phyloP scores from a whole-genome alignment of 2,888 invertebrate genomes.

The Sphaerophoria rueppellii region DNA sequence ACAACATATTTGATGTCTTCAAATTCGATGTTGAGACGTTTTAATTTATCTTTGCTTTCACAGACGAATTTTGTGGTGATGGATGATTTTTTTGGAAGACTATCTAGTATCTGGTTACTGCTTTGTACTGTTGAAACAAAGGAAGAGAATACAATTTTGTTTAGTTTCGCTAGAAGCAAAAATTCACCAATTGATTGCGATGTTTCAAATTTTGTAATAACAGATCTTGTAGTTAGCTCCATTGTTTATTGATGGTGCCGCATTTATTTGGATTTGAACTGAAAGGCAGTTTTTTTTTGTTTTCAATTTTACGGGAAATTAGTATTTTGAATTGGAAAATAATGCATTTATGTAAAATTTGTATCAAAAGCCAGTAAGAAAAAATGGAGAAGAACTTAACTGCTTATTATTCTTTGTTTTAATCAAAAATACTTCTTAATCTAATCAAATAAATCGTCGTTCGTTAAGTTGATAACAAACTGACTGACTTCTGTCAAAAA shows the following conservation, averaged over 20 bases:
- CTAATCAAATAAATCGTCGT: no score
- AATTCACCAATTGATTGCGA: constrained; percentile 47
- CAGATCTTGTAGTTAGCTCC: constrained; percentile 59
- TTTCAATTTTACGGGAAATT: no score
- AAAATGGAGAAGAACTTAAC: no score
- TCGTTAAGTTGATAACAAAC: no score
- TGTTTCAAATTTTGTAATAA: constrained; percentile 36
- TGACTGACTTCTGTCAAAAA: no score
- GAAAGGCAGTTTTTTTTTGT: background rate
- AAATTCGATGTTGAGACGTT: constrained; percentile 79
- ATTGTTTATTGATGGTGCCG: constrained; percentile 45
- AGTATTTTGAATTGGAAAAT: no score
- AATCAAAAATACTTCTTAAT: no score
- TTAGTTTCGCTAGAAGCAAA: background rate
- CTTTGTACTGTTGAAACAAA: constrained; percentile 40
- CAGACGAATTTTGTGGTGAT: constrained; percentile 67
- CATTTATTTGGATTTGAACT: constrained; percentile 40
- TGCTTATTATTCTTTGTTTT: no score
- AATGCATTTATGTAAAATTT: no score
- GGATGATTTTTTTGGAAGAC: background rate
- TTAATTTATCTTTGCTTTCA: constrained; percentile 77
- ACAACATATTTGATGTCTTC: constrained; percentile 78
- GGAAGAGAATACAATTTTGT: background rate
- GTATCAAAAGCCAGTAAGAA: no score
- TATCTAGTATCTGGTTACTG: constrained; percentile 38